Evolutionary conservation across 2,113 vertebrate genomes (phyloP), one percentile per base, ranked within the genome.

Genomic region (Ifrita kowaldi): DNA sequence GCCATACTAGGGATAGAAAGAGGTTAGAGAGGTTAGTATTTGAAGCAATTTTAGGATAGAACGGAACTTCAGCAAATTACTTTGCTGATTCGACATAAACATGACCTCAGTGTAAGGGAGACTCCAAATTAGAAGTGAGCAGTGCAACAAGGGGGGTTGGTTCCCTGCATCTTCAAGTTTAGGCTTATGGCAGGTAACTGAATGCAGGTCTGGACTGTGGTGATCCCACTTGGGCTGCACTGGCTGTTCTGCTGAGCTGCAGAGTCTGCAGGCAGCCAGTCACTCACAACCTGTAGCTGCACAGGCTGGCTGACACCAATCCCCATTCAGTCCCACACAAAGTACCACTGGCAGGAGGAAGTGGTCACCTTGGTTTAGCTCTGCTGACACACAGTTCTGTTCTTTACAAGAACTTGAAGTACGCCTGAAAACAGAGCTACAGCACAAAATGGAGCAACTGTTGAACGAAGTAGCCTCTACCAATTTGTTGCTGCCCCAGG

Each of bases 251-350:
- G 44, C 24, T 21, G 27, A 73, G 50, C 76, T 84, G 53, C 67
- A 92, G 15, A 11, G 26, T 44, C 32, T 46, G 35, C 67, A 64
- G 62, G 32, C 42, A 67, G 73, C 18, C 28, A 8, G 2, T 24
- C 53, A 23, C 1, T 8, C 15, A 4, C 1, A 37, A 20, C 11
- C 37, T 46, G 23, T 2, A 30, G 16, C 1, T 2, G 8, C 42
- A 56, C 4, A 18, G 68, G 62, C 27, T 50, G 33, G 2, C 60
- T n/a, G 57, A 33, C 5, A 1, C 2, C 4, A 6, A 20, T 74
- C 44, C 52, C 10, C 0, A 0, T 4, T 28, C 55, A 5, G 55
- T 5, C 41, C 21, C 50, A 17, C 50, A 17, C 19, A 2, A 49
- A 44, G 44, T 0, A 11, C 17, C 18, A 24, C 47, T 2, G 21